A percentile compares a stretch with the other conserved stretches of the same genome.
phyloP scores from a whole-genome alignment of 2,888 invertebrate genomes.

The Andrena minutula region DNA sequence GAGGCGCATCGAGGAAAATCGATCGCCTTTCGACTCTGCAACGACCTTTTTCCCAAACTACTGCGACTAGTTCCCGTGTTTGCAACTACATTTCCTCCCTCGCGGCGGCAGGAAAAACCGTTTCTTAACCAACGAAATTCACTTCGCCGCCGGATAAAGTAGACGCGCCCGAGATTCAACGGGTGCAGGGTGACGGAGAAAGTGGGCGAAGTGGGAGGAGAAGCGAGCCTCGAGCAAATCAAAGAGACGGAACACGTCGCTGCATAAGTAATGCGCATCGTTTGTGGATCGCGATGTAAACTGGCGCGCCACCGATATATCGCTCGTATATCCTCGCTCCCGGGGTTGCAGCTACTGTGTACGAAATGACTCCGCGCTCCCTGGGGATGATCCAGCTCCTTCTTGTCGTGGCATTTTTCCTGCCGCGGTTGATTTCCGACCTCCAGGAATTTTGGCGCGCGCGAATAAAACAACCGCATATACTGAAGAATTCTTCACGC shows the following conservation, averaged over 20 bases:
- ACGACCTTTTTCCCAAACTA: background rate
- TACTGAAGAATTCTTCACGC: background rate
- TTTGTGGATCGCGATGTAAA: conserved; percentile 59
- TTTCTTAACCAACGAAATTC: conserved; percentile 35
- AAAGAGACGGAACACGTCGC: conserved; percentile 54
- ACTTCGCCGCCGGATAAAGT: conserved; percentile 13
- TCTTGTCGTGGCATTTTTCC: conserved; percentile 33
- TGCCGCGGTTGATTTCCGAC: background rate
- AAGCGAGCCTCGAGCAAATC: conserved; percentile 38
- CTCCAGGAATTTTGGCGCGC: conserved; percentile 19
- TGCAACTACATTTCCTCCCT: background rate
- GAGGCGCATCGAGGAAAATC: background rate
- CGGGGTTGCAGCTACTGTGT: conserved; percentile 38
- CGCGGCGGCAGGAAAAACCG: conserved; percentile 6
- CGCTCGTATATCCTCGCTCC: conserved; percentile 42
- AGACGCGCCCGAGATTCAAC: conserved; percentile 4
- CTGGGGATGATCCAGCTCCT: conserved; percentile 36
- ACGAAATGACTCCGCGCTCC: conserved; percentile 50
- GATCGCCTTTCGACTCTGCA: conserved; percentile 1
- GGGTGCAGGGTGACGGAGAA: background rate
- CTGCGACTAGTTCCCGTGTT: background rate
- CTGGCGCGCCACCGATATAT: conserved; percentile 47
- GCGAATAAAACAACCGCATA: background rate
- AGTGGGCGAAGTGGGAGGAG: background rate
- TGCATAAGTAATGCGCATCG: conserved; percentile 56